Conservation (phyloP, 2,113 vertebrate genomes). For the Cheirogaleus medius region DNA sequence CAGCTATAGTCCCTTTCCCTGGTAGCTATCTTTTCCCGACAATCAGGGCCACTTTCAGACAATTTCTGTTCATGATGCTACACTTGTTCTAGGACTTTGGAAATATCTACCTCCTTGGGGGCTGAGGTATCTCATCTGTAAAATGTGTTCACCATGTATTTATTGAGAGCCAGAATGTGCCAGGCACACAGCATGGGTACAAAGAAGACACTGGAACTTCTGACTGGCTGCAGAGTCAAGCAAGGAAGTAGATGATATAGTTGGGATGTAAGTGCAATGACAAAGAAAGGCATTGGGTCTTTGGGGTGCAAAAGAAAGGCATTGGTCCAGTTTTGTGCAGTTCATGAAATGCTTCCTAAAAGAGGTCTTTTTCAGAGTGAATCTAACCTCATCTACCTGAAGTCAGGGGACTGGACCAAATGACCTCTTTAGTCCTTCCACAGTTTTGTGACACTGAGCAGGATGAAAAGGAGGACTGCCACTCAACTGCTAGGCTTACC, state of each 20-base stretch:
- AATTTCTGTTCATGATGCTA: background rate
- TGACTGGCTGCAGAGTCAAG: background rate
- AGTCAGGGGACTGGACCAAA: background rate
- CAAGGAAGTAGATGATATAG: background rate
- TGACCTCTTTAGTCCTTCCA: background rate
- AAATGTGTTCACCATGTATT: background rate
- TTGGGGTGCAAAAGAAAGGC: background rate
- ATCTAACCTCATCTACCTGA: background rate
- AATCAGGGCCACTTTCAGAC: background rate
- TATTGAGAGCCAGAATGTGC: accelerated
- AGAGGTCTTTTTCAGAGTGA: background rate
- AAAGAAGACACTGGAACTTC: background rate
- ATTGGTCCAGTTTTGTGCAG: background rate
- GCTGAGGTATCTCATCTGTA: background rate
- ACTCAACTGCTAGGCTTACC: background rate
- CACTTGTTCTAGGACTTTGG: background rate
- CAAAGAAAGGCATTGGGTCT: background rate
- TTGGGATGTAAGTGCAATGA: background rate
- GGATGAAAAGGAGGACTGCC: background rate
- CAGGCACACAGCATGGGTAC: no score
- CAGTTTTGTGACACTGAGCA: background rate
- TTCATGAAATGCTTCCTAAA: background rate
- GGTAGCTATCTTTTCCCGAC: background rate
- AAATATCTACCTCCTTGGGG: background rate
- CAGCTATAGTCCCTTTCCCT: background rate